These are phyloP conservation scores for Sebastes iracundus DNA, from an alignment of 2,797 vertebrate species.

Conservation along the genomic window DNA sequence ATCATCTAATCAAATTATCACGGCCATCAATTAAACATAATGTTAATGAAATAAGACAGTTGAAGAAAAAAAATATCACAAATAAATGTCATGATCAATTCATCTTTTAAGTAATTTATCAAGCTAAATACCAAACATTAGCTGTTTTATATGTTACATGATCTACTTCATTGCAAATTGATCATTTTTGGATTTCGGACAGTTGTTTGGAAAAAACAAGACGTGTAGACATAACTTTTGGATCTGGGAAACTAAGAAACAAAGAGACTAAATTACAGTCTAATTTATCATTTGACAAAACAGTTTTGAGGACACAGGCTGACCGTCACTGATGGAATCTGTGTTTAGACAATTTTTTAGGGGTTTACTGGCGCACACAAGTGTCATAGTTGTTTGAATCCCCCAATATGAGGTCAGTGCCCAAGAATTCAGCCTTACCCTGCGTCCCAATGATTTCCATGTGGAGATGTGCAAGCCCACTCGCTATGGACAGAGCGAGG, in stretches of 20 bases:
- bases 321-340: neutral
- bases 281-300: neutral
- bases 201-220: neutral
- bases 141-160: neutral
- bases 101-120: neutral
- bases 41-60: neutral
- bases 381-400: neutral
- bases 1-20: neutral
- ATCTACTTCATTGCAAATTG: neutral
- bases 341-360: neutral
- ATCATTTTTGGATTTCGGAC: neutral
- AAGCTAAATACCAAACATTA: neutral
- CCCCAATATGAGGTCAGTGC: neutral
- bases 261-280: neutral
- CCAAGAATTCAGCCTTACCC: conserved; percentile 75
- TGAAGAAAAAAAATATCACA: neutral
- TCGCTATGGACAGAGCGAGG: conserved; percentile 89
- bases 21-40: neutral
- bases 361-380: neutral
- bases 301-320: neutral
- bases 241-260: too few relatives aligned
- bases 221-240: neutral
- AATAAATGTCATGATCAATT: neutral
- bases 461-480: conserved; percentile 94
- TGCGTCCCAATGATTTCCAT: conserved; percentile 98